Percentiles rank a stretch among this genome's conserved stretches.
Evolutionary conservation across 2,797 vertebrate species (phyloP).

Genomic region (Danionella dracula): DNA sequence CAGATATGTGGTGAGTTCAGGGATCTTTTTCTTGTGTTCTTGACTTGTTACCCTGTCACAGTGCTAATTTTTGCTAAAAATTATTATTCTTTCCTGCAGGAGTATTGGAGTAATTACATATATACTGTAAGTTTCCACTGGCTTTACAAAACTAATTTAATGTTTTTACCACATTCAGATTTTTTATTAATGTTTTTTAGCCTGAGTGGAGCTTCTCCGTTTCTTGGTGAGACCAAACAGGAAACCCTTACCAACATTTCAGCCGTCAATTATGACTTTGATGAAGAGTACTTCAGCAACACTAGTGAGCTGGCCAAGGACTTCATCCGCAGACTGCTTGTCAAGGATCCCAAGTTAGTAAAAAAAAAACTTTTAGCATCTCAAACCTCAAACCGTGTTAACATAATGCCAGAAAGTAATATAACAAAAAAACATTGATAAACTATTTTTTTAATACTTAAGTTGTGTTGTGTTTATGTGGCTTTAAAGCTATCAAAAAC

Average conservation of each 20-base stretch:
- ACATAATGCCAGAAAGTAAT: too few relatives aligned
- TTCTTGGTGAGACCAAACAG: slow-evolving; percentile 95
- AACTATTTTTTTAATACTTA: too few relatives aligned
- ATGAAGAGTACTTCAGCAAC: slow-evolving; percentile 94
- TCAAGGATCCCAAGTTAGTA: slow-evolving; percentile 93
- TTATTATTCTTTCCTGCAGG: slow-evolving; percentile 64
- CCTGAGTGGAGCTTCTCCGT: slow-evolving; percentile 89
- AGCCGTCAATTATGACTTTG: slow-evolving; percentile 92
- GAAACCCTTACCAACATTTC: slow-evolving; percentile 97
- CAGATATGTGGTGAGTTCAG: slow-evolving; percentile 89
- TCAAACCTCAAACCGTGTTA: too few relatives aligned
- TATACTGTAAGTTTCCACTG: slow-evolving; percentile 83
- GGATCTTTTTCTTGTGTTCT: not conserved
- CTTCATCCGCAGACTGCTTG: slow-evolving; percentile 91
- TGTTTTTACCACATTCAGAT: too few relatives aligned
- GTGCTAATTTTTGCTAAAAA: too few relatives aligned
- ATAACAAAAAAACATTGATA: too few relatives aligned
- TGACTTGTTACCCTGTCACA: not conserved
- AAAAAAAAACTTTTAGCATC: not conserved
- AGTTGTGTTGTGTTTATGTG: too few relatives aligned
- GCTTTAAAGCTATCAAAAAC: too few relatives aligned
- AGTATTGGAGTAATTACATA: slow-evolving; percentile 98
- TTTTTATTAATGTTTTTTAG: slow-evolving; percentile 54
- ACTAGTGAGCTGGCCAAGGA: slow-evolving; percentile 97
- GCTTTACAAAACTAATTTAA: not conserved